Percentiles rank a stretch among this genome's conserved stretches.
These are phyloP conservation scores for Chrysina gloriosa DNA, from an alignment of 2,888 invertebrate genomes.

Conservation along the genomic window DNA sequence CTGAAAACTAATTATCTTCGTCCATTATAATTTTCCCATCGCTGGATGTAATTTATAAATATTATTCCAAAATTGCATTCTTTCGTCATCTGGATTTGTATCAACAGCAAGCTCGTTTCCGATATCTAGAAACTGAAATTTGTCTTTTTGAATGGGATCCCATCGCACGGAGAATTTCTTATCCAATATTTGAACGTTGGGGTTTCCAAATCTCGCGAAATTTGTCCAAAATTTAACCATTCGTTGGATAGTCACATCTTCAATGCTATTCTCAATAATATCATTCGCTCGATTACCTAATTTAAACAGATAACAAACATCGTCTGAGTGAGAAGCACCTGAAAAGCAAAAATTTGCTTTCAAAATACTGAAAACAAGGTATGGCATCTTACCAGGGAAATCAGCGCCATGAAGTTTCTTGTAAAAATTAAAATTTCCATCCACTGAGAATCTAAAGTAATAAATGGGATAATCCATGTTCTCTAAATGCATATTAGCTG, in stretches of 20 bases:
- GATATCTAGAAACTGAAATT: conserved; percentile 49
- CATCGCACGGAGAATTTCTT: conserved; percentile 46
- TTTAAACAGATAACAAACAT: conserved; percentile 53
- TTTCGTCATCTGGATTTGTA: conserved; percentile 46
- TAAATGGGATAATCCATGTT: conserved; percentile 55
- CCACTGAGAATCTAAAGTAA: conserved; percentile 56
- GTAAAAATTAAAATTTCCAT: conserved; percentile 49
- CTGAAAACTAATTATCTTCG: not conserved
- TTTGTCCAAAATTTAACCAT: conserved; percentile 56
- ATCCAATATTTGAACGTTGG: conserved; percentile 41
- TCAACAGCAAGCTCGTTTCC: conserved; percentile 41
- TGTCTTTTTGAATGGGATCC: conserved; percentile 46
- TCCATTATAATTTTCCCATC: not conserved
- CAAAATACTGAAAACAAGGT: not conserved
- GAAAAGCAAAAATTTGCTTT: conserved; percentile 10
- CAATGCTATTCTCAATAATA: conserved; percentile 50
- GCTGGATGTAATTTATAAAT: conserved; percentile 14
- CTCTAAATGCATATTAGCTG: conserved; percentile 51
- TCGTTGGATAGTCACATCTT: conserved; percentile 51
- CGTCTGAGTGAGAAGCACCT: conserved; percentile 52
- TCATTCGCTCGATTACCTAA: conserved; percentile 38
- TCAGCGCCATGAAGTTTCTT: conserved; percentile 49
- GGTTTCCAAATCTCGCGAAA: conserved; percentile 53
- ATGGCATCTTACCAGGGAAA: conserved; percentile 51
- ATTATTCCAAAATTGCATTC: conserved; percentile 51